phyloP scores from a whole-genome alignment of 2,797 vertebrate genomes.

The Eulemur rubriventer region DNA sequence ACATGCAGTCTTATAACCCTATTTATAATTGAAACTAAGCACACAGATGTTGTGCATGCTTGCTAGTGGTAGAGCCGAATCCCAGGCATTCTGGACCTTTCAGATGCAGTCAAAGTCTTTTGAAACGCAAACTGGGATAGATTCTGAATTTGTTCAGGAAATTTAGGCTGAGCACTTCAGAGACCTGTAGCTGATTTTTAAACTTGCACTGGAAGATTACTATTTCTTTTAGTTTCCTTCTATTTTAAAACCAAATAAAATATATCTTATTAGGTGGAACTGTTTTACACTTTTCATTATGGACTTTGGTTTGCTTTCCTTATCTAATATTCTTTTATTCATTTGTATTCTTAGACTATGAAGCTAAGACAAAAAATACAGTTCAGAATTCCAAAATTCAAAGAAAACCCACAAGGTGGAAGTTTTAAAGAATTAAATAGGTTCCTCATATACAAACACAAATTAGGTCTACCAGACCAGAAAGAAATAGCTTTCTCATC shows the following conservation, averaged over 20 bases:
- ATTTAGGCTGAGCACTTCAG: not conserved
- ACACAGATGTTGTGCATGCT: not conserved
- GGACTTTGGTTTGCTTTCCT: conserved; percentile 17
- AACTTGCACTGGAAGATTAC: not conserved
- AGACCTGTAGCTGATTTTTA: not conserved
- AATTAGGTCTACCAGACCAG: not conserved
- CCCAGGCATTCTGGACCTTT: not conserved
- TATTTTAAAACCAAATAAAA: conserved; percentile 44
- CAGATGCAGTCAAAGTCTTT: not conserved
- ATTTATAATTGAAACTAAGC: not conserved
- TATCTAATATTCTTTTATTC: conserved; percentile 36
- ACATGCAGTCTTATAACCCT: not conserved
- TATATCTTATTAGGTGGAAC: not conserved
- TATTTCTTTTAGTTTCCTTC: conserved; percentile 39
- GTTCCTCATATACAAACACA: not conserved
- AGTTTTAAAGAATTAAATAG: not conserved
- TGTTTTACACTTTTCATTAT: conserved; percentile 36
- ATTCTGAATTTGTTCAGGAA: not conserved
- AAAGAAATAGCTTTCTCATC: not conserved
- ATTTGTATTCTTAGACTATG: conserved; percentile 28
- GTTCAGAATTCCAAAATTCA: conserved; percentile 32
- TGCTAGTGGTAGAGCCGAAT: not conserved
- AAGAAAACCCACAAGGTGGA: not conserved
- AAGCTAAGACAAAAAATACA: not conserved
- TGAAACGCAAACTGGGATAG: not conserved